Base-by-base conservation (phyloP, 2,797 vertebrate genomes). In the Centropyge bicolor region DNA sequence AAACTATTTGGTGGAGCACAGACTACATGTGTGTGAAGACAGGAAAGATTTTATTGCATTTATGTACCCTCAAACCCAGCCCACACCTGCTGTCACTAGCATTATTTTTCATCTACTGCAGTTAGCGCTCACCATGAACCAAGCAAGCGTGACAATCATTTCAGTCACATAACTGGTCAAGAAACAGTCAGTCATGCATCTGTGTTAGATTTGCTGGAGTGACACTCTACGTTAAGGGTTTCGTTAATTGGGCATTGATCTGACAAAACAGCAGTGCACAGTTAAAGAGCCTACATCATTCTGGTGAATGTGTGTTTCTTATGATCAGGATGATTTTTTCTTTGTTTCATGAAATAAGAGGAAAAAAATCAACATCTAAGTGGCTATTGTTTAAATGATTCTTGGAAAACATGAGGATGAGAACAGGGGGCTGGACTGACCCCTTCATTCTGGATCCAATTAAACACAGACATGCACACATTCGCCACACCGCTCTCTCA, bases 401-500 rank as follows among this genome's bases (percentile, higher is more conserved):
- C 43, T 62, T 78, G 6, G 20, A 66, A 46, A 63, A 60, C n/a
- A 49, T 57, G 49, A 71, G 8, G 49, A 74, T 64, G 43, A 67
- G 20, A 79, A 70, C 38, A 67, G 22, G 48, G 64, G 65, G 56
- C 67, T 40, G 31, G 20, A 20, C 14, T 48, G 31, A 81, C 16
- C n/a, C 36, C 5, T 68, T 67, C 14, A 78, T 62, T 14, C 36
- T 48, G 55, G 52, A 66, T 75, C 40, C 10, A 83, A 83, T 82
- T 71, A 88, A 86, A 83, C 64, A 89, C 49, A 12, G n/a, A 57
- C 88, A 88, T 86, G 83, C 87, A 86, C 64, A 78, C 84, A 72
- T 66, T 80, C 88, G 84, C 76, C 74, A 84, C 75, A 81, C 46
- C 38, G 48, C 46, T 73, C 68, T 74, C 54, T 81, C 56, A 40